Evolutionary conservation across 1,140 invertebrate genomes (phyloP).

Genomic region (Acyrthosiphon pisum): DNA sequence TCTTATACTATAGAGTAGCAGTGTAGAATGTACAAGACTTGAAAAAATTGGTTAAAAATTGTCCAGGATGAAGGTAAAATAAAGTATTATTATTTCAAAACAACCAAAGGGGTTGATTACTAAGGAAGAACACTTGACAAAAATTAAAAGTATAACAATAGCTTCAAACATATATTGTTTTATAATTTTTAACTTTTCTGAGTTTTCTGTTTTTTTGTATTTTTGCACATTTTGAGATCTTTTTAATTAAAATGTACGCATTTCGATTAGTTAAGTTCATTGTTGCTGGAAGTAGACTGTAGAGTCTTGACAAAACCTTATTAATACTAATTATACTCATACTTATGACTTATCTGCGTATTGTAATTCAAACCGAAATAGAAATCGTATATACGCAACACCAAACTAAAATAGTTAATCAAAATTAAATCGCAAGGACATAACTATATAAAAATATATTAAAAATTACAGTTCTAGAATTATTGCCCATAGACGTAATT

Average conservation of each 20-base stretch:
- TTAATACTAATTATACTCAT: neutral
- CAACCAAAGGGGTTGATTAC: neutral
- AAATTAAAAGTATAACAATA: slow-evolving; percentile 7
- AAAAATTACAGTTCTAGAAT: too few species aligned
- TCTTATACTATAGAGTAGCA: neutral
- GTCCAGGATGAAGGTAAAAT: neutral
- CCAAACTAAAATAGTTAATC: too few species aligned
- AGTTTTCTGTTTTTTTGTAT: neutral
- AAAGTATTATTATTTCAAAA: slow-evolving; percentile 34
- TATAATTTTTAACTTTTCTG: neutral
- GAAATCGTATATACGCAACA: too few species aligned
- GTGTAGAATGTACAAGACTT: neutral
- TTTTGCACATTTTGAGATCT: neutral
- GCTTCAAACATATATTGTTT: slow-evolving; percentile 31
- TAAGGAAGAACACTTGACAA: slow-evolving; percentile 17
- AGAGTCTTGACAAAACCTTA: neutral
- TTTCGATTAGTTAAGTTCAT: neutral
- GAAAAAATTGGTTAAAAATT: neutral
- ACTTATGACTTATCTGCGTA: neutral
- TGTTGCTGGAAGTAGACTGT: neutral
- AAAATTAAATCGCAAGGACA: too few species aligned
- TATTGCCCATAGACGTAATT: too few species aligned
- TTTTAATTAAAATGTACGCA: slow-evolving; percentile 13
- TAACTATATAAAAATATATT: too few species aligned
- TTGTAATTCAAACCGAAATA: neutral